A percentile compares a stretch with the other conserved stretches of the same genome.
Evolutionary conservation across 1,140 invertebrate genomes (phyloP).

Genomic region (Drosophila bocqueti): DNA sequence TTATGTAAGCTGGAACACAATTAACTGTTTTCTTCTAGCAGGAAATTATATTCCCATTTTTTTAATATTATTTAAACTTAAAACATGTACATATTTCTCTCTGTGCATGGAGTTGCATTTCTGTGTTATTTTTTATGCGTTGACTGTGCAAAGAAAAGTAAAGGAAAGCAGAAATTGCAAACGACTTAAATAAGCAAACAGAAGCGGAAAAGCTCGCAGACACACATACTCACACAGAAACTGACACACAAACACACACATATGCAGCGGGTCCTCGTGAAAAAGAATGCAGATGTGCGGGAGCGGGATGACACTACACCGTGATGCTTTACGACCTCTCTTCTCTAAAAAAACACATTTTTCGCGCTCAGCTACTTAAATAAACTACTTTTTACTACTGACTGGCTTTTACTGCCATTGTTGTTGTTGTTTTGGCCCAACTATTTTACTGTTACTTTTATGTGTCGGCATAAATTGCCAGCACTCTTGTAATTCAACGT

Average conservation of each 20-base stretch:
- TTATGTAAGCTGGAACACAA: no score
- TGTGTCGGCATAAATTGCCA: conserved; percentile 65
- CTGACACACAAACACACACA: conserved; percentile 11
- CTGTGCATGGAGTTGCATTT: conserved; percentile 44
- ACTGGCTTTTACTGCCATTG: conserved; percentile 44
- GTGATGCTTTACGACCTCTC: conserved; percentile 56
- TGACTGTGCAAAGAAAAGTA: conserved; percentile 74
- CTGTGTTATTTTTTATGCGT: conserved; percentile 78
- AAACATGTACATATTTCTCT: neutral
- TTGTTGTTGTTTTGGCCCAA: conserved; percentile 32
- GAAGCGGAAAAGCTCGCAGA: conserved; percentile 41
- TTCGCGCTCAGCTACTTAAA: conserved; percentile 71
- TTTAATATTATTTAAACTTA: no score
- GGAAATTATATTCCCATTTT: no score
- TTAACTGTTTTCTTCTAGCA: neutral
- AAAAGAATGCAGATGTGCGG: conserved; percentile 8
- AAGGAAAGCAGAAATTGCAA: conserved; percentile 72
- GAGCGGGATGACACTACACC: neutral
- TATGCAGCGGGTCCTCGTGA: conserved; percentile 36
- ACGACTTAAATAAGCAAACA: conserved; percentile 81
- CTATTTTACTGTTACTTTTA: conserved; percentile 57
- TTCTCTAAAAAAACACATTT: conserved; percentile 57
- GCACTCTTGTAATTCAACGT: conserved; percentile 10
- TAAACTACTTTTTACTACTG: conserved; percentile 73
- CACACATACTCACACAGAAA: conserved; percentile 11